Evolutionary conservation across 2,888 invertebrate genomes (phyloP), one percentile per base, ranked within the genome.

Genomic region (Idaea aversata): DNA sequence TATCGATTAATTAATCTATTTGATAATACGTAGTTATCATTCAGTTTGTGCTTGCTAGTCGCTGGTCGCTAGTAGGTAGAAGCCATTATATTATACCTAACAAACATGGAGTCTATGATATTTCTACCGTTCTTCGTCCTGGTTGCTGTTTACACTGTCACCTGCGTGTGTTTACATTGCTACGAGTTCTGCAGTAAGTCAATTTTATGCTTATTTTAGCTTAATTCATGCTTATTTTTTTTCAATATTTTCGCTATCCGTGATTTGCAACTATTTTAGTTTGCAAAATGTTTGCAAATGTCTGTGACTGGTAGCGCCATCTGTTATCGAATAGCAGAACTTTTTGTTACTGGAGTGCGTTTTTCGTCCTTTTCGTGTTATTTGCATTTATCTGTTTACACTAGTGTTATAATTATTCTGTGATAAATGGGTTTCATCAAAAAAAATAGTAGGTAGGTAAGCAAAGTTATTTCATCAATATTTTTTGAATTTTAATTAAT

Each of bases 111-210:
- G 13, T 61, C 66, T 0, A 66, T 76, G 60, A 57, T 83, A 4
- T 79, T 83, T 36, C 57, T 85, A 0, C 83, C 85, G 0, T 80
- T 85, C 58, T 59, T 83, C 5, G 67, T 77, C 60, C 61, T 84
- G 2, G 70, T 81, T 7, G 59, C 81, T 0, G 63, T 88, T 0
- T 90, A 90, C 63, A 72, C 74, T 0, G 0, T 84, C 0, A 84
- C 86, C 0, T 91, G 89, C 65, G 61, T 86, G 3, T 87, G 85
- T 65, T 64, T 90, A 10, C 82, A 85, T 69, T 88, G 85, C 77
- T 87, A 80, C 68, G 78, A 81, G 61, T 5, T 82, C 0, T 83
- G 79, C 10, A 79, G 91, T 90, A 65, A 88, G 91, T 72, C 7
- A 10, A 36, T 34, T 63, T 36, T 15, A 10, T 58, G 5, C 47